Conservation (phyloP, 2,888 invertebrate genomes). For the Catocala sponsa region DNA sequence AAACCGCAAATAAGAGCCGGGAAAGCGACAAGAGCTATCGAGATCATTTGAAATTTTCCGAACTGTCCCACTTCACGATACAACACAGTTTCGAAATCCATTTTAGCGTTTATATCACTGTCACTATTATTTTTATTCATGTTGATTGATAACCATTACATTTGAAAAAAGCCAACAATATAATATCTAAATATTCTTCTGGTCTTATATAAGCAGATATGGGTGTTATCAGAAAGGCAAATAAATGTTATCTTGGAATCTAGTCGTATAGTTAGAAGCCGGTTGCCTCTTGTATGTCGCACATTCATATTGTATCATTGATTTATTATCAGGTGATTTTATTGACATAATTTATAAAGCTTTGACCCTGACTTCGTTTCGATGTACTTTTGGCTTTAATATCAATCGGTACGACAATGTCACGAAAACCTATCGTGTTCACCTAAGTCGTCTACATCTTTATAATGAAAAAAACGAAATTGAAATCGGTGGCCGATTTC, state of each 20-base stretch:
- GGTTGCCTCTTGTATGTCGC: constrained; percentile 16
- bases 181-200: constrained; percentile 44
- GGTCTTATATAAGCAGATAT: constrained; percentile 54
- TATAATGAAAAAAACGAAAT: no score
- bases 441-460: no score
- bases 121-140: constrained; percentile 57
- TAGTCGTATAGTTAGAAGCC: constrained; percentile 27
- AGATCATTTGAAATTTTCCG: constrained; percentile 75
- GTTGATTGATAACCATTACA: constrained; percentile 34
- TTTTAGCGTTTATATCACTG: constrained; percentile 48
- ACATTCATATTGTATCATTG: neutral
- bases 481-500: no score
- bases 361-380: no score
- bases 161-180: constrained; percentile 37
- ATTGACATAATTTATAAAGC: neutral
- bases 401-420: no score
- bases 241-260: constrained; percentile 50
- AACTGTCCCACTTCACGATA: constrained; percentile 74
- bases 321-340: neutral
- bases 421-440: no score
- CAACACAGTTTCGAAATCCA: constrained; percentile 71
- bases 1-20: constrained; percentile 73
- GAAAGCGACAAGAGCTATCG: constrained; percentile 65
- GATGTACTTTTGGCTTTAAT: no score
- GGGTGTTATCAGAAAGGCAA: constrained; percentile 44